Evolutionary conservation across 2,113 vertebrate species (phyloP).

Genomic region (Danionella cerebrum): DNA sequence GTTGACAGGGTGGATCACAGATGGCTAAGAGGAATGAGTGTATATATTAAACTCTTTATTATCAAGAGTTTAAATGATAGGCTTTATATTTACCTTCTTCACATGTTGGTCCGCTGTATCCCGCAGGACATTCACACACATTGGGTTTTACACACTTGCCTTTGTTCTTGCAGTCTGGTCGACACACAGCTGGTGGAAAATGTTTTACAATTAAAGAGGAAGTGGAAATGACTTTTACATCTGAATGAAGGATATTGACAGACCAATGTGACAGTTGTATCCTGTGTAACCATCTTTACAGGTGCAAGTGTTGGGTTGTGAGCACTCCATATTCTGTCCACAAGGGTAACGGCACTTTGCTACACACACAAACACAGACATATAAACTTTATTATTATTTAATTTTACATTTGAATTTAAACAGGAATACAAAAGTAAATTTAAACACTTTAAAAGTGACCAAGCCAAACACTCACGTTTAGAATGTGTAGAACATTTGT

Average conservation of each 20-base stretch:
- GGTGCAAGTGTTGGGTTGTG: conserved; percentile 76
- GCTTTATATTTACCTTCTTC: conserved; percentile 68
- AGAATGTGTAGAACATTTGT: too few species aligned
- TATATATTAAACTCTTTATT: too few species aligned
- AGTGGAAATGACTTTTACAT: neutral
- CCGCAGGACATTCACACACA: conserved; percentile 70
- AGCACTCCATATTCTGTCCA: conserved; percentile 77
- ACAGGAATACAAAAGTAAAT: too few species aligned
- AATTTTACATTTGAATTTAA: too few species aligned
- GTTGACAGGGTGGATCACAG: conserved; percentile 74
- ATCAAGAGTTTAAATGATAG: too few species aligned
- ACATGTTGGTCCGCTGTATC: conserved; percentile 70
- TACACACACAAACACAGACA: conserved; percentile 46
- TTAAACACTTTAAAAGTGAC: too few species aligned
- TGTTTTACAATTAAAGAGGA: neutral
- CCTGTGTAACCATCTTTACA: conserved; percentile 79
- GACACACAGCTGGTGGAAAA: conserved; percentile 71
- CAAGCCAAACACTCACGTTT: too few species aligned
- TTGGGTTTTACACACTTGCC: conserved; percentile 77
- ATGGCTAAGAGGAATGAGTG: conserved; percentile 58
- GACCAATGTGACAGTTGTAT: conserved; percentile 76
- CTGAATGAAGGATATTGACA: conserved; percentile 31
- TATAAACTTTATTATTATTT: too few species aligned
- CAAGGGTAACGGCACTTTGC: conserved; percentile 76
- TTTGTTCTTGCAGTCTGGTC: conserved; percentile 78